Percentiles rank a stretch among this genome's conserved stretches.
Evolutionary conservation across 1,140 invertebrate species (phyloP).

Genomic region (Drosophila navojoa): DNA sequence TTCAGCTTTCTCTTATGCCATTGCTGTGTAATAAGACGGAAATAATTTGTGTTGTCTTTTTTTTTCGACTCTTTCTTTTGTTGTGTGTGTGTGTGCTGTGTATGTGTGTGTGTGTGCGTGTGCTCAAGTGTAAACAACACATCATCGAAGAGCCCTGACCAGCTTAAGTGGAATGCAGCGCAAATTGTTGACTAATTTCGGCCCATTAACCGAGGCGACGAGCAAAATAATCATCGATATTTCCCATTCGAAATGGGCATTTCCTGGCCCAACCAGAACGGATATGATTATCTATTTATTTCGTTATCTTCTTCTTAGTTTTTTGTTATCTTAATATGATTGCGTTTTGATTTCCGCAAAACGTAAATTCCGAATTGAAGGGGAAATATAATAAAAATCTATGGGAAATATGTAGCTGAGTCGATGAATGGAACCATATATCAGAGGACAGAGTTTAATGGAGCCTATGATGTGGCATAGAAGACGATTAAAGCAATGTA

Average conservation of each 20-base stretch:
- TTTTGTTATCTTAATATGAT: conserved; percentile 17
- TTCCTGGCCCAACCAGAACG: conserved; percentile 23
- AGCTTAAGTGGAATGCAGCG: conserved; percentile 38
- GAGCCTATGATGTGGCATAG: too few relatives aligned
- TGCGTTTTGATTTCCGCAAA: conserved; percentile 7
- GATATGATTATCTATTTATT: conserved; percentile 12
- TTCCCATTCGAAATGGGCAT: conserved; percentile 21
- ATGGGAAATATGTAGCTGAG: too few relatives aligned
- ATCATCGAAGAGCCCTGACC: conserved; percentile 30
- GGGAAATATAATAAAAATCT: too few relatives aligned
- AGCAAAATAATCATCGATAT: conserved; percentile 28
- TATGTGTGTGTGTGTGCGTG: conserved; percentile 12
- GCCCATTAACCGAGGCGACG: conserved; percentile 31
- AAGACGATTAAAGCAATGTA: too few relatives aligned
- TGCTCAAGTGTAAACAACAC: conserved; percentile 47
- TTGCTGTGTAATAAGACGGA: conserved; percentile 78
- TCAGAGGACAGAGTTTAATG: too few relatives aligned
- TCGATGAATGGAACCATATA: too few relatives aligned
- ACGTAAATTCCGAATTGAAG: neutral
- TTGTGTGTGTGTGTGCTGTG: conserved; percentile 6
- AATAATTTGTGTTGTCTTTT: conserved; percentile 68
- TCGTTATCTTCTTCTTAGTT: neutral
- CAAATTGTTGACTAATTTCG: conserved; percentile 53
- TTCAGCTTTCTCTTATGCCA: conserved; percentile 62
- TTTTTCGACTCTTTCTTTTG: conserved; percentile 10